Evolutionary conservation across 2,888 invertebrate genomes (phyloP), one percentile per base, ranked within the genome.

Genomic region (Melanostoma mellinum): DNA sequence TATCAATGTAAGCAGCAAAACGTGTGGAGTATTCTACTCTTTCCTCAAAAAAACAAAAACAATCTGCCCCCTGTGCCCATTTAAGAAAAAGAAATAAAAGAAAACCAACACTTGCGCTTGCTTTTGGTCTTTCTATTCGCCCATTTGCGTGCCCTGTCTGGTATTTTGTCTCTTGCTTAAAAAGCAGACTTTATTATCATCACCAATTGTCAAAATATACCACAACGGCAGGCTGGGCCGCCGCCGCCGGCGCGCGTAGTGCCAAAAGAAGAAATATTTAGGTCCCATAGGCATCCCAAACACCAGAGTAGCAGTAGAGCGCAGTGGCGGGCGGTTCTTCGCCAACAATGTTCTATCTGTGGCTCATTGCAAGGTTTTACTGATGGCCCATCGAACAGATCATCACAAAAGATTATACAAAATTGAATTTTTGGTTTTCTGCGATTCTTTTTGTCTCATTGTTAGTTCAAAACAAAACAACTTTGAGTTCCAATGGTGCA

Each of bases 391-490:
- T 56, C 73, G 32, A 55, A 63, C 77, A 77, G 81, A 84, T 78
- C 69, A 84, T 84, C 82, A 78, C 78, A 84, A 78, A 84, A 84
- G 82, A 84, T 84, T 78, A 20, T 20, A 84, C 82, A 78, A 84
- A 78, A 84, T 84, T 84, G 82, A 84, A 77, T 84, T 82, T 84
- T 78, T 78, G 74, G 78, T 78, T 78, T 78, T 44, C 74, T 60
- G 44, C 32, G 35, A 52, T 58, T 74, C 60, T 55, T 58, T 73
- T 63, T 67, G 42, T 33, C 56, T 60, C 10, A 33, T 3, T 6
- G 32, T 4, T 10, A 20, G 30, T 38, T 52, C 53, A 58, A 77
- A 8, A 33, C 30, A 58, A 67, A 63, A 72, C 32, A 73, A 74
- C 74, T 30, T 44, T 81, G 69, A 71, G 73, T 78, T 67, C 74